These are phyloP conservation scores for Chromobotia macracanthus DNA, from an alignment of 2,797 vertebrate species.

Conservation along the genomic window DNA sequence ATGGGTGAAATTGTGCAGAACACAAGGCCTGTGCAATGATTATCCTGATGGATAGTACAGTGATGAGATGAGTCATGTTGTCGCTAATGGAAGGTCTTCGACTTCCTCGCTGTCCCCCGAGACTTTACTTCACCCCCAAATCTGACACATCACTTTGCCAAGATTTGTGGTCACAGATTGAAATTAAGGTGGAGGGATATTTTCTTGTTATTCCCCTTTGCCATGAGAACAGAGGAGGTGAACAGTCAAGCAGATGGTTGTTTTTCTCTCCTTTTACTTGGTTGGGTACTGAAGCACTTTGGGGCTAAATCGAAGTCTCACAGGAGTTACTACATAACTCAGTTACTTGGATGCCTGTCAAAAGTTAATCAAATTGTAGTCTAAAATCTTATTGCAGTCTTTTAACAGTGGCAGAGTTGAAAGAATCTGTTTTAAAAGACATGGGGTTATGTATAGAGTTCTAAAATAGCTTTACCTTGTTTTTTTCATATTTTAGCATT, in stretches of 20 bases:
- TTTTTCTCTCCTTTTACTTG: slow-evolving; percentile 49
- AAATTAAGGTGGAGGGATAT: slow-evolving; percentile 67
- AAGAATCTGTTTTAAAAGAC: background rate
- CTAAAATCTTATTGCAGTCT: slow-evolving; percentile 11
- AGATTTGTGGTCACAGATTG: slow-evolving; percentile 72
- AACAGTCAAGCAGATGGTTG: slow-evolving; percentile 52
- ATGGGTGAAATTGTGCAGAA: slow-evolving; percentile 66
- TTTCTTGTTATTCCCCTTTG: slow-evolving; percentile 42
- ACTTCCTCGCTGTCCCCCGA: slow-evolving; percentile 31
- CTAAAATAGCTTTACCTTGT: background rate
- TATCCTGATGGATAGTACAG: slow-evolving; percentile 68
- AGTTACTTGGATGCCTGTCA: slow-evolving; percentile 8
- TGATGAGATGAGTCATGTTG: slow-evolving; percentile 61
- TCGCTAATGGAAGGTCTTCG: slow-evolving; percentile 51
- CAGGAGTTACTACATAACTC: background rate
- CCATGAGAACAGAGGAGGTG: slow-evolving; percentile 46
- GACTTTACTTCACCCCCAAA: slow-evolving; percentile 56
- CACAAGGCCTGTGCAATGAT: slow-evolving; percentile 59
- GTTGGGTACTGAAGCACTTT: slow-evolving; percentile 4
- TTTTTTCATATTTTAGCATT: background rate
- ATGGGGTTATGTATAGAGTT: background rate
- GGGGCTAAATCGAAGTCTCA: slow-evolving; percentile 4
- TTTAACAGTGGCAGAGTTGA: slow-evolving; percentile 15
- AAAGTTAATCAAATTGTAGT: slow-evolving; percentile 19
- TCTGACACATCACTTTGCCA: slow-evolving; percentile 71